phyloP scores from a whole-genome alignment of 1,140 invertebrate species.

The Doryteuthis pealeii region DNA sequence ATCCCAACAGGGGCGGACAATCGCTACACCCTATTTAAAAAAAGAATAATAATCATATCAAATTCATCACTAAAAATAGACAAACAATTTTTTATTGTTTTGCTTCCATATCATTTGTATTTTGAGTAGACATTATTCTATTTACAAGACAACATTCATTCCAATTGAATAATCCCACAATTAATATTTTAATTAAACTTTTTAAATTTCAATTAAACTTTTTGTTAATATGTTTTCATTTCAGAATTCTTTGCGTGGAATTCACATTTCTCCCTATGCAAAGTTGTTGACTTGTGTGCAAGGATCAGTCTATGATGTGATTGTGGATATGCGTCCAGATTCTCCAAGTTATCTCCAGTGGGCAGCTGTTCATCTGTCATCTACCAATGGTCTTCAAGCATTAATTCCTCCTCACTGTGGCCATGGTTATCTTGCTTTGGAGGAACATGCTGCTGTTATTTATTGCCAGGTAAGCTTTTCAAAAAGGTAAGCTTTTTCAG shows the following conservation, averaged over 20 bases:
- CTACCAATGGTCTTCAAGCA: not conserved
- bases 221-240: not conserved
- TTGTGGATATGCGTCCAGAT: constrained; percentile 5
- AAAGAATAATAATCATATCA: too few species aligned
- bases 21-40: too few species aligned
- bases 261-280: not conserved
- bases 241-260: not conserved
- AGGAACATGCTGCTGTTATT: not conserved
- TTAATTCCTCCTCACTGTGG: constrained; percentile 9
- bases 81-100: too few species aligned
- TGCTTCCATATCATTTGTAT: too few species aligned
- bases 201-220: too few species aligned
- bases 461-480: constrained; percentile 11
- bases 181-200: too few species aligned
- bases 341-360: not conserved
- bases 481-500: too few species aligned
- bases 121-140: too few species aligned
- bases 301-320: constrained; percentile 3
- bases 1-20: too few species aligned
- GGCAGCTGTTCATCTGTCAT: not conserved
- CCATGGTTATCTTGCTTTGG: not conserved
- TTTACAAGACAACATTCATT: too few species aligned
- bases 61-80: too few species aligned
- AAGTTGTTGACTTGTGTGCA: not conserved
- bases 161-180: too few species aligned